These are phyloP conservation scores for Gymnorhina tibicen DNA, from an alignment of 2,113 vertebrate genomes.

Conservation along the genomic window DNA sequence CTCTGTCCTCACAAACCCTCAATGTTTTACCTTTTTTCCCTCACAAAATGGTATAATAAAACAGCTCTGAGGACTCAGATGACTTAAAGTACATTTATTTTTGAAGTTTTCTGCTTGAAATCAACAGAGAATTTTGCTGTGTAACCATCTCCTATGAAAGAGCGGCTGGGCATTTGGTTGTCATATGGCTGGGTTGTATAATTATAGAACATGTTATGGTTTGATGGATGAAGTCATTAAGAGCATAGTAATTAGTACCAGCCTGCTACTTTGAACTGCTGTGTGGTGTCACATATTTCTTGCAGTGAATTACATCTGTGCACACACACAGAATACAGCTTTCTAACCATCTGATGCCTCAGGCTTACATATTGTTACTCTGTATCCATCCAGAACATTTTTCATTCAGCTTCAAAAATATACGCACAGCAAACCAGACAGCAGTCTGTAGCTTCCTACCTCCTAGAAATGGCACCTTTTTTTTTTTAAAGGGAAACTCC, in stretches of 20 bases:
- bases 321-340: conserved; percentile 29
- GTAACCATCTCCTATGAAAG: conserved; percentile 13
- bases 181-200: conserved; percentile 54
- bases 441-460: background rate
- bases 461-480: background rate
- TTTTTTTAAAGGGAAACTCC: background rate
- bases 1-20: background rate
- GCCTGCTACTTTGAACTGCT: conserved; percentile 64
- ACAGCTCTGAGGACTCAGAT: background rate
- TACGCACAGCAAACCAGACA: conserved; percentile 4
- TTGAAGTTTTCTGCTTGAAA: conserved; percentile 2
- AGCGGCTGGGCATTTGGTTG: conserved; percentile 41
- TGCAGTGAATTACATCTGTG: conserved; percentile 59
- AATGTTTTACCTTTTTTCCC: background rate
- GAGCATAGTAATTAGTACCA: conserved; percentile 58
- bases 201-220: conserved; percentile 60
- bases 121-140: conserved; percentile 46
- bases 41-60: background rate
- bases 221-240: conserved; percentile 71
- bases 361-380: conserved; percentile 31
- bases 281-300: conserved; percentile 56
- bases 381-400: background rate
- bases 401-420: conserved; percentile 41
- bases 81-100: background rate
- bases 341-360: conserved; percentile 51